Evolutionary conservation across 2,113 vertebrate genomes (phyloP).

Genomic region (Tringa solitaria): DNA sequence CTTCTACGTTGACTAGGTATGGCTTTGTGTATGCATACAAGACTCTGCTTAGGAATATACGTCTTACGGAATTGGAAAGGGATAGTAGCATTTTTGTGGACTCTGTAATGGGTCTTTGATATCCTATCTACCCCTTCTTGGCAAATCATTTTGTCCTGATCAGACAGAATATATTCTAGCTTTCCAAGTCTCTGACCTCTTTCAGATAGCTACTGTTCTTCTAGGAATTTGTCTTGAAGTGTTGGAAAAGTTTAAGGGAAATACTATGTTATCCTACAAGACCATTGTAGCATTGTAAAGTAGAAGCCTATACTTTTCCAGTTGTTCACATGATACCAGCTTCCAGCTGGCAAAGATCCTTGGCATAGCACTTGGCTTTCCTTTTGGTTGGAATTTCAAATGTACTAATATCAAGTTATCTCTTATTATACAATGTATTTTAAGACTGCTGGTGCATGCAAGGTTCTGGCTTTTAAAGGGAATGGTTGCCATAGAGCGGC

Average conservation of each 20-base stretch:
- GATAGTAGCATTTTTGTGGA: background rate
- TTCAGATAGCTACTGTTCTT: background rate
- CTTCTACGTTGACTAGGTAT: background rate
- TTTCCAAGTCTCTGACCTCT: background rate
- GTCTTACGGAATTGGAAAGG: background rate
- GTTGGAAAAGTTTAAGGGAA: background rate
- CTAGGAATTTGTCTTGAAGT: background rate
- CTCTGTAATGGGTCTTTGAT: background rate
- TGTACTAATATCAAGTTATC: background rate
- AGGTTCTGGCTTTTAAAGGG: background rate
- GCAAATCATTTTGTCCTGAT: background rate
- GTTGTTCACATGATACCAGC: background rate
- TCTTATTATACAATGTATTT: background rate
- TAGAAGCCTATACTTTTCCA: background rate
- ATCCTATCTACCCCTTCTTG: background rate
- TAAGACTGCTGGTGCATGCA: background rate
- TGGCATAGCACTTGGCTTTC: background rate
- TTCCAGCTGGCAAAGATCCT: background rate
- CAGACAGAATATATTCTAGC: background rate
- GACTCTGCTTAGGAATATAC: background rate
- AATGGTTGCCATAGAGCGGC: background rate
- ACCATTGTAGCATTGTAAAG: background rate
- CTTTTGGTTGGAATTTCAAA: background rate
- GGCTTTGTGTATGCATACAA: background rate
- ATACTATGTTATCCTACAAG: background rate